phyloP scores from a whole-genome alignment of 1,140 invertebrate genomes.

The Dendrolimus kikuchii region DNA sequence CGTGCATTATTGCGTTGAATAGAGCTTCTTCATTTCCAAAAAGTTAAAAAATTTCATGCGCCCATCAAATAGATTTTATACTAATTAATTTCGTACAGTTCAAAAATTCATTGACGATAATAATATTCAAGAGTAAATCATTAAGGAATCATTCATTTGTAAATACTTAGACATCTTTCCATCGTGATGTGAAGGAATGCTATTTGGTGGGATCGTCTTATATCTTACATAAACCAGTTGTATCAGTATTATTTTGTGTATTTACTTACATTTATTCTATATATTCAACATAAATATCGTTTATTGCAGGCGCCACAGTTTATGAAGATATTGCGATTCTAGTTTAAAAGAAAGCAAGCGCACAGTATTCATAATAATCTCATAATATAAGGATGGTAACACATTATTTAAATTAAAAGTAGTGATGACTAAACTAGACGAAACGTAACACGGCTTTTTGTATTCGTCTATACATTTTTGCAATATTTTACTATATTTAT shows the following conservation, averaged over 20 bases:
- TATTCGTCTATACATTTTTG: too few species aligned
- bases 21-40: constrained; percentile 10
- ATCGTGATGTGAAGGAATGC: constrained; percentile 32
- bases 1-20: constrained; percentile 29
- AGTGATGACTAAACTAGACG: too few species aligned
- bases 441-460: too few species aligned
- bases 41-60: constrained; percentile 7
- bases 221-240: constrained; percentile 36
- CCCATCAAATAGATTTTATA: constrained; percentile 22
- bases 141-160: constrained; percentile 36
- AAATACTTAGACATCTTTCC: constrained; percentile 36
- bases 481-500: too few species aligned
- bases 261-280: constrained; percentile 17
- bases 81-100: constrained; percentile 2
- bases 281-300: constrained; percentile 7
- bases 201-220: constrained; percentile 31
- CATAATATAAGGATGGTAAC: constrained; percentile 31
- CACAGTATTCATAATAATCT: constrained; percentile 48
- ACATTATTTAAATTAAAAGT: neutral
- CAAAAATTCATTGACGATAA: constrained; percentile 19
- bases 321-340: constrained; percentile 43
- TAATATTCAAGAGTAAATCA: constrained; percentile 3
- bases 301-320: constrained; percentile 18
- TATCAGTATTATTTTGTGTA: constrained; percentile 32
- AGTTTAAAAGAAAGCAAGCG: constrained; percentile 50